phyloP scores from a whole-genome alignment of 2,888 invertebrate species.

The Cheilosia pagana region DNA sequence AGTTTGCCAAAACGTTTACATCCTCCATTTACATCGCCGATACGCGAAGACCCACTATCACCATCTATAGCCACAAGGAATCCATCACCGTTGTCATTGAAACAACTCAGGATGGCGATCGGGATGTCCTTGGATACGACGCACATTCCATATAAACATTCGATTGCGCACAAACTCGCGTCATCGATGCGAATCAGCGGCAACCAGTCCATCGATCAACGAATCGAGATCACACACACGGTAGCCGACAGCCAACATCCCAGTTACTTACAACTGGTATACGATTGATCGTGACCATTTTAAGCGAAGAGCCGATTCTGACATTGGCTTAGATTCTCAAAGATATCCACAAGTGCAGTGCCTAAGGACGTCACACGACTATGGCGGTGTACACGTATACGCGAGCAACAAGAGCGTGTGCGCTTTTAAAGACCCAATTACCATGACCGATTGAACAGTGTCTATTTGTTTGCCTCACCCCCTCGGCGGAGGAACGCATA shows the following conservation, averaged over 20 bases:
- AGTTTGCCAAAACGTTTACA: constrained; percentile 35
- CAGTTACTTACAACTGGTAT: constrained; percentile 56
- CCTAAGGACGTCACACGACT: constrained; percentile 61
- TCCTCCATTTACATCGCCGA: constrained; percentile 13
- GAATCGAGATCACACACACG: constrained; percentile 57
- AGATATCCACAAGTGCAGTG: constrained; percentile 62
- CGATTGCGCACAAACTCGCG: constrained; percentile 47
- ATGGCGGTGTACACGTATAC: constrained; percentile 4
- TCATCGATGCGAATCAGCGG: constrained; percentile 42
- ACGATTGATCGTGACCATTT: constrained; percentile 74
- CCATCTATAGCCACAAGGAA: constrained; percentile 66
- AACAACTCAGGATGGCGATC: constrained; percentile 49
- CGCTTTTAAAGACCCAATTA: constrained; percentile 69
- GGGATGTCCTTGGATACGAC: constrained; percentile 56
- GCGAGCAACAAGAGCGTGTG: background rate
- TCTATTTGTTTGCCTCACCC: constrained; percentile 31
- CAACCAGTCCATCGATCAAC: constrained; percentile 56
- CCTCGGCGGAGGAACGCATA: constrained; percentile 43
- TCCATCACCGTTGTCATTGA: constrained; percentile 59
- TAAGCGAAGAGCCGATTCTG: constrained; percentile 63
- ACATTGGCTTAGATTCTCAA: constrained; percentile 74
- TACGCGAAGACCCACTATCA: constrained; percentile 10
- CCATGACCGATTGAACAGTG: constrained; percentile 71
- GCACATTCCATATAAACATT: constrained; percentile 22
- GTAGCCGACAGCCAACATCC: constrained; percentile 16